A percentile compares a stretch with the other conserved stretches of the same genome.
These are phyloP conservation scores for Eremobia ochroleuca DNA, from an alignment of 2,888 invertebrate species.

Conservation along the genomic window DNA sequence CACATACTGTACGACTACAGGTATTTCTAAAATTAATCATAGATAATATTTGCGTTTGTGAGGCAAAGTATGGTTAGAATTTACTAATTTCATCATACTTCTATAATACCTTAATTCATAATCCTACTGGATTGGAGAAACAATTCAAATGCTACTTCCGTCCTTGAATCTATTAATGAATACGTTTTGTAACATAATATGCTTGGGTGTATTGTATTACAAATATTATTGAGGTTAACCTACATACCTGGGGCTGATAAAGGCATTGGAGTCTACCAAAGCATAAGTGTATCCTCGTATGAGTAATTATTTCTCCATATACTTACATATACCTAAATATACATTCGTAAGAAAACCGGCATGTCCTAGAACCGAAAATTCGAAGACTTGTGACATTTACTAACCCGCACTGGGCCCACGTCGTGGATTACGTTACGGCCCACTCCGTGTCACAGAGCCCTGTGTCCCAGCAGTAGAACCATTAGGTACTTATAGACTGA, in stretches of 20 bases:
- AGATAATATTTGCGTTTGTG: background rate
- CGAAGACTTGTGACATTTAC: no score
- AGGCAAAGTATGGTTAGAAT: background rate
- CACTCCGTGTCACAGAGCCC: no score
- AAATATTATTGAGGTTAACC: background rate
- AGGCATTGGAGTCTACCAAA: background rate
- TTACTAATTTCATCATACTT: no score
- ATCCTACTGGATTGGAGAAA: background rate
- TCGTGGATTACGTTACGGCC: no score
- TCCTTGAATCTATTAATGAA: background rate
- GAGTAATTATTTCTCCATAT: background rate
- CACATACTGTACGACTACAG: no score
- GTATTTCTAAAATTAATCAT: background rate
- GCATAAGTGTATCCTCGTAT: background rate
- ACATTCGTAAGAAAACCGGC: no score
- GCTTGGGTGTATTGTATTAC: background rate
- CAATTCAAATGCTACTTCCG: background rate
- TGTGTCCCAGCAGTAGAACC: no score
- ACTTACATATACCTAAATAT: no score
- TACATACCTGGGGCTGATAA: background rate
- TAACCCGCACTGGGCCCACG: no score
- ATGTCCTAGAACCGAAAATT: no score
- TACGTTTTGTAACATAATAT: conserved; percentile 5
- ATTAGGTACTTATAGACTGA: no score
- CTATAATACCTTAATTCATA: no score